phyloP scores from a whole-genome alignment of 2,797 vertebrate genomes.

The Neopelma chrysocephalum region DNA sequence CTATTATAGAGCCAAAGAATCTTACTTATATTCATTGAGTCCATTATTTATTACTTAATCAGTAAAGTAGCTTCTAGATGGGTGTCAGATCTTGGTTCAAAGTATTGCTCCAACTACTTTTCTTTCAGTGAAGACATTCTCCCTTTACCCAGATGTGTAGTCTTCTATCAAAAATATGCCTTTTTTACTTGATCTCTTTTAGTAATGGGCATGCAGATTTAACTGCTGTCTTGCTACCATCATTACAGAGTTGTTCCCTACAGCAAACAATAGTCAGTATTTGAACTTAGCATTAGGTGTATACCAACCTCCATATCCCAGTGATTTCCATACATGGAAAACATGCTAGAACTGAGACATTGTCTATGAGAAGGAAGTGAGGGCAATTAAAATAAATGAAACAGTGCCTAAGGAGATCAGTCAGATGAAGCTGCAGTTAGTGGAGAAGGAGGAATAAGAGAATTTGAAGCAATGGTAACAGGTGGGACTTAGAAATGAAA shows the following conservation, averaged over 20 bases:
- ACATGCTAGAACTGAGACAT: background rate
- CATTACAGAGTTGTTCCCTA: background rate
- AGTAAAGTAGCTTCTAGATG: background rate
- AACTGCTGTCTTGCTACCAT: background rate
- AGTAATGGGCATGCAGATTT: background rate
- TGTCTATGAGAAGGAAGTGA: background rate
- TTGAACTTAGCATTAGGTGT: background rate
- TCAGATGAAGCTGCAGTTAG: background rate
- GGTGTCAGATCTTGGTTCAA: background rate
- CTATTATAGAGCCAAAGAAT: background rate
- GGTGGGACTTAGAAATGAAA: background rate
- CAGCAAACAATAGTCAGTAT: background rate
- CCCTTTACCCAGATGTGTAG: background rate
- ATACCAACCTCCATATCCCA: background rate
- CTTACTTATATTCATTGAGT: background rate
- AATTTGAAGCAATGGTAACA: background rate
- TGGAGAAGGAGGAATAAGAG: background rate
- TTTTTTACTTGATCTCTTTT: background rate
- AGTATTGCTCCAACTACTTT: background rate
- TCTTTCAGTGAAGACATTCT: background rate
- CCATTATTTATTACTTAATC: background rate
- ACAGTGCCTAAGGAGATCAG: background rate
- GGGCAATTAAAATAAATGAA: background rate
- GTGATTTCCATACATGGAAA: background rate
- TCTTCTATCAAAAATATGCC: background rate